Base-by-base conservation (phyloP, 2,888 invertebrate genomes). In the Pemphredon lugubris region DNA sequence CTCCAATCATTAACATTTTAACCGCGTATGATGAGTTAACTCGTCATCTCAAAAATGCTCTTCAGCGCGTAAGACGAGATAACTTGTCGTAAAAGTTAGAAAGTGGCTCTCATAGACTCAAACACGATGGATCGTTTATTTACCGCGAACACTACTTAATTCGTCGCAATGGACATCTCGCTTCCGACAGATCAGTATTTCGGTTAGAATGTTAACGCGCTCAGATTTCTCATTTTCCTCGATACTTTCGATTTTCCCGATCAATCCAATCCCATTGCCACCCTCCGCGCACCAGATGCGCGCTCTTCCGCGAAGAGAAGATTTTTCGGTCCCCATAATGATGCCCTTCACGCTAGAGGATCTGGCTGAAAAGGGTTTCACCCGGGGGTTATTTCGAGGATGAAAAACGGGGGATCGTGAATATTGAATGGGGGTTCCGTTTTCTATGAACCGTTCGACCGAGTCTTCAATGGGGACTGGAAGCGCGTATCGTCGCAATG, bases 361-460 rank as follows among this genome's bases (percentile, higher is more conserved):
- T 57, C 57, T 32, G 50, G 44, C 61, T 61, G 71, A 82, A 84
- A 79, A 67, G 77, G 75, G 54, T 63, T 58, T 57, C 39, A 16
- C 16, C 18, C 40, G 42, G 37, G 76, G 57, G 44, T 55, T 65
- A 26, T 63, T 58, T 40, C 23, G 40, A 6, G 0, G 42, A 1
- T 21, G 63, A 73, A 61, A 75, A 79, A 75, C 58, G n/a, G 77
- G 72, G 74, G 73, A 74, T 82, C 64, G 81, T 84, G 84, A 85
- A 84, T 84, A 85, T 84, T 83, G 85, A 84, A 84, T 83, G 78
- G 80, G 50, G n/a, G n/a, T n/a, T 65, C 63, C 73, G 72, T 76
- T 73, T 68, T 77, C 71, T 77, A 58, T 72, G 70, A 71, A 71
- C 66, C 51, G 58, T 67, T 69, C 59, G 53, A 50, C 9, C 58